These are phyloP conservation scores for Anadara kagoshimensis DNA, from an alignment of 1,140 invertebrate genomes.

Conservation along the genomic window DNA sequence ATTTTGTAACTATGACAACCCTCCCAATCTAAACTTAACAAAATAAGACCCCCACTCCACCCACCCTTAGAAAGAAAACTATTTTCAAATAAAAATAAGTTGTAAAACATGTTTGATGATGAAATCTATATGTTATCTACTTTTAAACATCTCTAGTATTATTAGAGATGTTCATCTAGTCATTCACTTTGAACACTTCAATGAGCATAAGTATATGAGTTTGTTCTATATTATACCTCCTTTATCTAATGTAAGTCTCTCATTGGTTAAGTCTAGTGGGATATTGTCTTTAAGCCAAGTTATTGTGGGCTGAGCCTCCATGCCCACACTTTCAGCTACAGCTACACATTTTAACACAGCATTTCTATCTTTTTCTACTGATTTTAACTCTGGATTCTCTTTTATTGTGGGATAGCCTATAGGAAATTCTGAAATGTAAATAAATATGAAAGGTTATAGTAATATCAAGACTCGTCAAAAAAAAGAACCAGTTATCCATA, in stretches of 20 bases:
- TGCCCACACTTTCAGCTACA: slow-evolving; percentile 84
- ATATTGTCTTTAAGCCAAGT: slow-evolving; percentile 94
- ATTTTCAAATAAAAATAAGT: no score
- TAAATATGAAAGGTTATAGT: neutral
- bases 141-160: no score
- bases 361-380: slow-evolving; percentile 96
- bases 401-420: slow-evolving; percentile 93
- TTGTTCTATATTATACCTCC: slow-evolving; percentile 76
- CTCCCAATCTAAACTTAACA: neutral
- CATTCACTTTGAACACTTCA: no score
- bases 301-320: slow-evolving; percentile 79
- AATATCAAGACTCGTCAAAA: neutral
- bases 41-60: neutral
- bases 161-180: no score
- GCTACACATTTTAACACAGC: slow-evolving; percentile 91
- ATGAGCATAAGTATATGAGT: neutral
- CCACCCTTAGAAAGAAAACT: neutral
- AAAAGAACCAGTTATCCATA: no score
- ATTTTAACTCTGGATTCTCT: slow-evolving; percentile 87
- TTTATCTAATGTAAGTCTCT: slow-evolving; percentile 87
- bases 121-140: no score
- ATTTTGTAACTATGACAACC: no score
- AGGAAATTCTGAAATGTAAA: slow-evolving; percentile 77
- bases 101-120: no score
- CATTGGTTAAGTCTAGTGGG: slow-evolving; percentile 90